Conservation (phyloP, 1,140 invertebrate species). For the Penaeus japonicus region DNA sequence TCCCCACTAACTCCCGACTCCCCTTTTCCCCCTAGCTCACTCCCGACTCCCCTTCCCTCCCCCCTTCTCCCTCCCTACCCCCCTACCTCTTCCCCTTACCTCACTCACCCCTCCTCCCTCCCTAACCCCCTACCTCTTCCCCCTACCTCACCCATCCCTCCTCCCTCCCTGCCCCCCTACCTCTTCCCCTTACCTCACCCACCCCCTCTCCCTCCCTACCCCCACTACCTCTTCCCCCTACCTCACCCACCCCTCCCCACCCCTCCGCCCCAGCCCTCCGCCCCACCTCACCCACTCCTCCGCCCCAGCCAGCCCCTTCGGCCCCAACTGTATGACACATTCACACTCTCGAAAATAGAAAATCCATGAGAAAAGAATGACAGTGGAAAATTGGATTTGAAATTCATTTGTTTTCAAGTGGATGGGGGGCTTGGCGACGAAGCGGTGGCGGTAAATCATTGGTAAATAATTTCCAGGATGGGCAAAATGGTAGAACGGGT, state of each 20-base stretch:
- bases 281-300: neutral
- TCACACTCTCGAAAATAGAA: constrained; percentile 53
- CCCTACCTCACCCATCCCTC: neutral
- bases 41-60: neutral
- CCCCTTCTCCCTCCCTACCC: neutral
- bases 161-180: neutral
- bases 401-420: constrained; percentile 55
- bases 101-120: neutral
- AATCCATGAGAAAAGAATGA: constrained; percentile 54
- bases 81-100: neutral
- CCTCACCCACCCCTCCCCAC: neutral
- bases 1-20: too few species aligned
- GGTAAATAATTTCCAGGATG: constrained; percentile 43
- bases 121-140: too few species aligned
- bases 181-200: neutral
- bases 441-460: constrained; percentile 40
- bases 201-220: neutral
- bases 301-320: neutral
- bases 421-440: constrained; percentile 41
- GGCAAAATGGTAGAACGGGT: constrained; percentile 24
- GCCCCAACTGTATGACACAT: constrained; percentile 48
- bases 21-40: too few species aligned
- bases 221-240: too few species aligned
- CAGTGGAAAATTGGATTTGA: constrained; percentile 55
- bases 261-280: neutral